Percentiles rank a stretch among this genome's conserved stretches.
phyloP scores from a whole-genome alignment of 1,140 invertebrate genomes.

The Macrocentrus cingulum region DNA sequence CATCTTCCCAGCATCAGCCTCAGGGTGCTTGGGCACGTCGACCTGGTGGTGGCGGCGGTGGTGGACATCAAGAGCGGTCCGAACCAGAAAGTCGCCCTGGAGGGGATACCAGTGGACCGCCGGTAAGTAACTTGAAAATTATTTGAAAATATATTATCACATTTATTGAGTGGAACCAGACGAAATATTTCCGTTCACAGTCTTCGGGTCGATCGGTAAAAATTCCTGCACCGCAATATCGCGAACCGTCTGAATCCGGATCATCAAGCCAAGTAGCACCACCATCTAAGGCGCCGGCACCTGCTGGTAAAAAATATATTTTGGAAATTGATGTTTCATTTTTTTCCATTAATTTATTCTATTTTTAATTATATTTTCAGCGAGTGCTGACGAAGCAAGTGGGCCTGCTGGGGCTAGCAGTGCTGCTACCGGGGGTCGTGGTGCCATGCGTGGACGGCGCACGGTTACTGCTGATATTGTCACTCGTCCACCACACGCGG shows the following conservation, averaged over 20 bases:
- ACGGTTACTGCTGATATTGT: slow-evolving; percentile 29
- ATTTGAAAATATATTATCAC: too few species aligned
- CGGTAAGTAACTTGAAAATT: not conserved
- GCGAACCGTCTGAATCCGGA: not conserved
- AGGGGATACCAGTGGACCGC: not conserved
- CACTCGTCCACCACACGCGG: slow-evolving; percentile 29
- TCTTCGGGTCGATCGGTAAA: not conserved
- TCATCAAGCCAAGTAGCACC: not conserved
- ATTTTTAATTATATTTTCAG: not conserved
- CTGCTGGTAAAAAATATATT: not conserved
- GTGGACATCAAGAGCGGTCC: too few species aligned
- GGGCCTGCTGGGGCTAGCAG: too few species aligned
- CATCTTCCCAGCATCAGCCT: slow-evolving; percentile 1
- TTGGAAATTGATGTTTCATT: not conserved
- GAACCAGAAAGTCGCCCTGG: not conserved
- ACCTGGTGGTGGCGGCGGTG: too few species aligned
- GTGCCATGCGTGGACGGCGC: slow-evolving; percentile 34
- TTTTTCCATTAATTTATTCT: slow-evolving; percentile 1
- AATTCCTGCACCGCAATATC: not conserved
- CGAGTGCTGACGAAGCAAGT: not conserved
- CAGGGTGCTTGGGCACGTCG: slow-evolving; percentile 18
- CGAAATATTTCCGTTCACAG: slow-evolving; percentile 13
- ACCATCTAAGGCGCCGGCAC: not conserved
- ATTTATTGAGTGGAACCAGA: slow-evolving; percentile 8
- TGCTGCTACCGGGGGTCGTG: slow-evolving; percentile 27